Conservation (phyloP, 2,797 vertebrate genomes). For the Hydrophis major region DNA sequence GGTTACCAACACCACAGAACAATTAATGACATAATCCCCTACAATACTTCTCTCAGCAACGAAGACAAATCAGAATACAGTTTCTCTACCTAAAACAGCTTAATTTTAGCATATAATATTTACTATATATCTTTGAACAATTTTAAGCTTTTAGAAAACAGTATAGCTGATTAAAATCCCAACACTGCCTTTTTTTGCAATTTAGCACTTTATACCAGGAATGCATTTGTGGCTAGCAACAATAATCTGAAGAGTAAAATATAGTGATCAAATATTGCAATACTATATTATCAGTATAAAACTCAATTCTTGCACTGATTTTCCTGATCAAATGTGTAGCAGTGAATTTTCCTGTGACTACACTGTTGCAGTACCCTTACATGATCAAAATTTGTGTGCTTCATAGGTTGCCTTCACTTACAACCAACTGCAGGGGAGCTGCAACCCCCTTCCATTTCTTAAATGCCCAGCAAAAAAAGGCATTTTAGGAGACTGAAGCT, state of each 20-base stretch:
- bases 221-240: background rate
- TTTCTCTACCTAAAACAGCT: background rate
- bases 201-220: background rate
- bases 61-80: background rate
- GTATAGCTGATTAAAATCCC: background rate
- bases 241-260: background rate
- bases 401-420: background rate
- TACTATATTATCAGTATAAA: background rate
- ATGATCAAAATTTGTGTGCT: background rate
- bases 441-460: background rate
- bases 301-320: background rate
- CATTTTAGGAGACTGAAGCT: background rate
- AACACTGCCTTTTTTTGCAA: background rate
- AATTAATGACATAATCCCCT: fast-evolving
- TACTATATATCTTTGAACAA: background rate
- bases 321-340: background rate
- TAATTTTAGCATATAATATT: background rate
- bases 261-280: background rate
- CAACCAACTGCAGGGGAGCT: background rate
- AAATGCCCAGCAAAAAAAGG: background rate
- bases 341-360: background rate
- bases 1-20: background rate
- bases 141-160: background rate
- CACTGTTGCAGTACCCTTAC: background rate
- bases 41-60: background rate